Percentiles rank a stretch among this genome's conserved stretches.
Evolutionary conservation across 2,797 vertebrate species (phyloP).

Genomic region (Amniataba percoides): DNA sequence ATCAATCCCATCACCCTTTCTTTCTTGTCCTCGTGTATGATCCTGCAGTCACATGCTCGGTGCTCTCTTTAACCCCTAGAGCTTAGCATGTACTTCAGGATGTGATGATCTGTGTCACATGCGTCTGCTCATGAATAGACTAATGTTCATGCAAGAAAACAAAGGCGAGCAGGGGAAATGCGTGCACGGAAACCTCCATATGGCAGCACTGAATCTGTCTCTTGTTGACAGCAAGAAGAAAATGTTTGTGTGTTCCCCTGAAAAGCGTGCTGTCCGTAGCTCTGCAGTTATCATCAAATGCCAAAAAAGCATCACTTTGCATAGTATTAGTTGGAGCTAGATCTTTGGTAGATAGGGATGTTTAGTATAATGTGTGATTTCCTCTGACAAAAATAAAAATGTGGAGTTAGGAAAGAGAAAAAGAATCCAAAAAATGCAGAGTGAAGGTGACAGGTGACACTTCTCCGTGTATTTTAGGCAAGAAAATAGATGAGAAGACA

Average conservation of each 20-base stretch:
- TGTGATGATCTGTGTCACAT: slow-evolving; percentile 72
- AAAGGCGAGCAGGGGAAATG: background rate
- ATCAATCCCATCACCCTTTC: slow-evolving; percentile 5
- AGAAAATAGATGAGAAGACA: slow-evolving; percentile 6
- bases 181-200: background rate
- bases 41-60: slow-evolving; percentile 60
- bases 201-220: background rate
- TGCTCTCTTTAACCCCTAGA: slow-evolving; percentile 40
- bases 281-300: slow-evolving; percentile 19
- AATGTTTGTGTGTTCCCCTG: slow-evolving; percentile 3
- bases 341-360: background rate
- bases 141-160: slow-evolving; percentile 36
- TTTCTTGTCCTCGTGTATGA: slow-evolving; percentile 13
- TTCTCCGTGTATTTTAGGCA: background rate
- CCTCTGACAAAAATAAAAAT: background rate
- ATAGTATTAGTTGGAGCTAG: background rate
- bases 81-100: slow-evolving; percentile 53
- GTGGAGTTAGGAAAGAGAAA: background rate
- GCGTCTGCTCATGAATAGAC: slow-evolving; percentile 51
- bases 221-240: background rate
- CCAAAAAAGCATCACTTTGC: background rate
- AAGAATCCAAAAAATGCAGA: background rate
- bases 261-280: background rate
- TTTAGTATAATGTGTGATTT: background rate
- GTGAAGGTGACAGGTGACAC: background rate